These are phyloP conservation scores for Selene dorsalis DNA, from an alignment of 2,797 vertebrate genomes.

Conservation along the genomic window DNA sequence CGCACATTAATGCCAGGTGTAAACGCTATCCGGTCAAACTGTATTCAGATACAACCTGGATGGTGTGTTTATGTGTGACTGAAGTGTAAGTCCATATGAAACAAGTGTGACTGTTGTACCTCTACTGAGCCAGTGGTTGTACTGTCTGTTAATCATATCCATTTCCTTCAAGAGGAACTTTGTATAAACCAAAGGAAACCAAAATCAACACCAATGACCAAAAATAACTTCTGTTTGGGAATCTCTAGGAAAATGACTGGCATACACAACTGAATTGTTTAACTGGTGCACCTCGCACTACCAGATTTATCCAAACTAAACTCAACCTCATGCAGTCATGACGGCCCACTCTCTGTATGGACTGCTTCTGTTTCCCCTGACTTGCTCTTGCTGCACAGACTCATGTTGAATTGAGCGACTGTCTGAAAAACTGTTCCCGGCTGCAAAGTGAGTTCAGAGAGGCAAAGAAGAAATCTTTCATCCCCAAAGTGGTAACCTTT, in stretches of 20 bases:
- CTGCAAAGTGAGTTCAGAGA: background rate
- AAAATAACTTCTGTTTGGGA: conserved; percentile 75
- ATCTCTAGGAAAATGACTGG: conserved; percentile 61
- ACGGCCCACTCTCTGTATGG: background rate
- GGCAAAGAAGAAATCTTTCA: background rate
- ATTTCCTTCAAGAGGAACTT: conserved; percentile 52
- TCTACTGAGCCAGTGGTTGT: conserved; percentile 20
- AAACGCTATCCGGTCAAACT: no score
- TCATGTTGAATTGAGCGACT: no score
- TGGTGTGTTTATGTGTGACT: no score
- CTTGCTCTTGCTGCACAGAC: background rate
- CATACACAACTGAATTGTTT: conserved; percentile 51
- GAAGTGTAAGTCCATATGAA: background rate
- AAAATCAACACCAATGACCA: conserved; percentile 69
- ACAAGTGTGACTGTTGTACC: background rate
- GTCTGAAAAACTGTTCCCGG: background rate
- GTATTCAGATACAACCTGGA: no score
- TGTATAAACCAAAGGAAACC: conserved; percentile 68
- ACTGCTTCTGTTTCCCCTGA: background rate
- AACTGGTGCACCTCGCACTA: conserved; percentile 24
- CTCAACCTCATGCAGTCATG: background rate
- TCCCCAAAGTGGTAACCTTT: background rate
- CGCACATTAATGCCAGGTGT: no score
- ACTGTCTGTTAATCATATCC: conserved; percentile 33
- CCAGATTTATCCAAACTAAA: background rate